phyloP scores from a whole-genome alignment of 2,797 vertebrate genomes.

The Pseudomugil tenellus region DNA sequence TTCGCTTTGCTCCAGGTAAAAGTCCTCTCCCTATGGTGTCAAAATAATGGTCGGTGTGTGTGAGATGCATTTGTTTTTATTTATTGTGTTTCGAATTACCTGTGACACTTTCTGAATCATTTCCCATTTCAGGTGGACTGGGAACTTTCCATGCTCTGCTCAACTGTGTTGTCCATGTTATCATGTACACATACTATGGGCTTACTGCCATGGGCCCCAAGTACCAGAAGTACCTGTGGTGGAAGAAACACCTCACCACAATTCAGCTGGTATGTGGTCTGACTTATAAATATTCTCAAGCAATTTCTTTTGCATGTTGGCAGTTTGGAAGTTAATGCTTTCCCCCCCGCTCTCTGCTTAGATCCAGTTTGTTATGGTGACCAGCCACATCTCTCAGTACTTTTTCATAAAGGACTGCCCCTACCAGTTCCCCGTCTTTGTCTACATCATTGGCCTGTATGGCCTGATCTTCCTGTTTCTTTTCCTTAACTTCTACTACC shows the following conservation, averaged over 20 bases:
- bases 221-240: slow-evolving; percentile 95
- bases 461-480: slow-evolving; percentile 90
- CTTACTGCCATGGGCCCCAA: slow-evolving; percentile 91
- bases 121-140: slow-evolving; percentile 85
- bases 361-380: slow-evolving; percentile 92
- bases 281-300: not conserved
- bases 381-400: slow-evolving; percentile 90
- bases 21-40: not conserved
- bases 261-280: slow-evolving; percentile 90
- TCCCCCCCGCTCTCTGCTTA: slow-evolving; percentile 51
- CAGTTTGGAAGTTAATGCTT: not conserved
- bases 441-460: slow-evolving; percentile 91
- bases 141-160: slow-evolving; percentile 95
- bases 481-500: slow-evolving; percentile 97
- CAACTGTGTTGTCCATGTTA: slow-evolving; percentile 91
- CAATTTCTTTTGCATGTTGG: not conserved
- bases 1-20: slow-evolving; percentile 94
- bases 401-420: slow-evolving; percentile 92
- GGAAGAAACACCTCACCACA: slow-evolving; percentile 96
- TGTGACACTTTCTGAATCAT: not conserved
- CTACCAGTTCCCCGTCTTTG: slow-evolving; percentile 91
- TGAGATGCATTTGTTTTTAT: not conserved
- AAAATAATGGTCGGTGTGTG: not conserved
- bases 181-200: slow-evolving; percentile 97
- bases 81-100: not conserved